Conservation (phyloP, 2,113 vertebrate species). For the Echinops telfairi region DNA sequence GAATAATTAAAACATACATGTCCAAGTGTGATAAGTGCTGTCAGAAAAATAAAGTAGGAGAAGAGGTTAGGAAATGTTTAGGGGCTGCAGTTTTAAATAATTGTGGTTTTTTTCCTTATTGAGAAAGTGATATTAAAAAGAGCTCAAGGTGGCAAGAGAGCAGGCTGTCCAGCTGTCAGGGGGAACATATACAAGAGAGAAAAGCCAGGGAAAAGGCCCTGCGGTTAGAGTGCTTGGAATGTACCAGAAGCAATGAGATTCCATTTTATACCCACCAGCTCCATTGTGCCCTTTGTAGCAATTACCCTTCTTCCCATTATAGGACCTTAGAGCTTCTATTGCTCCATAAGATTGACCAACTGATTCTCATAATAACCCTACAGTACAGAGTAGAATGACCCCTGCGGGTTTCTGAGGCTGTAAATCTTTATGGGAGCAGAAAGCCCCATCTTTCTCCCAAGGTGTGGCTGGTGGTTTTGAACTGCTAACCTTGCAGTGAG, state of each 20-base stretch:
- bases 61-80: not conserved
- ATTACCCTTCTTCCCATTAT: no score
- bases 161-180: not conserved
- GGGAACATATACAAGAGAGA: not conserved
- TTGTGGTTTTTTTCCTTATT: not conserved
- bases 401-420: no score
- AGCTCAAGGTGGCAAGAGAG: not conserved
- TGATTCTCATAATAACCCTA: no score
- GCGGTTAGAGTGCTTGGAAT: not conserved
- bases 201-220: not conserved
- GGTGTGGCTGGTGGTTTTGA: no score
- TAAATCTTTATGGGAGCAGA: no score
- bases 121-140: not conserved
- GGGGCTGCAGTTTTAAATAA: not conserved
- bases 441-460: no score
- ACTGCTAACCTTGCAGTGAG: no score
- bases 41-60: not conserved
- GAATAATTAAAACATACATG: not conserved
- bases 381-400: no score
- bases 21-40: not conserved
- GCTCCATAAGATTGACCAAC: no score
- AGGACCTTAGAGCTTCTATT: no score
- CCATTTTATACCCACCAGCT: not conserved
- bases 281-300: no score
- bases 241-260: not conserved